Percentiles rank a stretch among this genome's conserved stretches.
Conservation (phyloP, 2,888 invertebrate species). For the Volucella bombylans region DNA sequence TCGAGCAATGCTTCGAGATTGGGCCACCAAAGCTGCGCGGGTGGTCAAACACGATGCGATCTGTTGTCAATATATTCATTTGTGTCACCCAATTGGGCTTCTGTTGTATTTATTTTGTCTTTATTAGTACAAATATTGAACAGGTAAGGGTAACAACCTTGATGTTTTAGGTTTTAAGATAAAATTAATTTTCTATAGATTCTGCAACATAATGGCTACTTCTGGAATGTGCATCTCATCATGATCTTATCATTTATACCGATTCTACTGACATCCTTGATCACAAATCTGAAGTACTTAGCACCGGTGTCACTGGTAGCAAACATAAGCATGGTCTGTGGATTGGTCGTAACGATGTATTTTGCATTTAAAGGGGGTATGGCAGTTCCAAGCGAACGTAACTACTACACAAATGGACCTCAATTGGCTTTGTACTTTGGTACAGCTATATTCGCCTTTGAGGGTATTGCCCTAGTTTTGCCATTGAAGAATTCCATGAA, state of each 20-base stretch:
- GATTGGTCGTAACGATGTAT: constrained; percentile 89
- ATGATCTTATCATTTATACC: constrained; percentile 90
- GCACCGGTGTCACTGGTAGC: constrained; percentile 90
- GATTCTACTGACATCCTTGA: constrained; percentile 88
- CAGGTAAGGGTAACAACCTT: constrained; percentile 84
- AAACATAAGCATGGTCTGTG: constrained; percentile 88
- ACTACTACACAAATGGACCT: constrained; percentile 85
- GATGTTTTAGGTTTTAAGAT: constrained; percentile 6
- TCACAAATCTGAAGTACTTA: constrained; percentile 89
- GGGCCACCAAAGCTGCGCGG: constrained; percentile 87
- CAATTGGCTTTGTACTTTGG: constrained; percentile 95
- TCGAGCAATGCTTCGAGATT: constrained; percentile 89
- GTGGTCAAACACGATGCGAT: constrained; percentile 86
- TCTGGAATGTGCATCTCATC: constrained; percentile 87
- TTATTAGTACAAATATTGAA: constrained; percentile 93
- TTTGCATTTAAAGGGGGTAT: constrained; percentile 89
- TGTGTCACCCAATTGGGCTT: constrained; percentile 98
- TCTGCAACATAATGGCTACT: constrained; percentile 85
- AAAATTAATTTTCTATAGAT: constrained; percentile 83
- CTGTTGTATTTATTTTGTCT: constrained; percentile 98
- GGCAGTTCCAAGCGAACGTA: constrained; percentile 85
- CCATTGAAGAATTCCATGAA: constrained; percentile 97
- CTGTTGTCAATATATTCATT: constrained; percentile 91
- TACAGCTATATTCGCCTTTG: constrained; percentile 97
- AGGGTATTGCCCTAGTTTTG: constrained; percentile 96